Evolutionary conservation across 2,113 vertebrate genomes (phyloP), one percentile per base, ranked within the genome.

Genomic region (Barnardius zonarius): DNA sequence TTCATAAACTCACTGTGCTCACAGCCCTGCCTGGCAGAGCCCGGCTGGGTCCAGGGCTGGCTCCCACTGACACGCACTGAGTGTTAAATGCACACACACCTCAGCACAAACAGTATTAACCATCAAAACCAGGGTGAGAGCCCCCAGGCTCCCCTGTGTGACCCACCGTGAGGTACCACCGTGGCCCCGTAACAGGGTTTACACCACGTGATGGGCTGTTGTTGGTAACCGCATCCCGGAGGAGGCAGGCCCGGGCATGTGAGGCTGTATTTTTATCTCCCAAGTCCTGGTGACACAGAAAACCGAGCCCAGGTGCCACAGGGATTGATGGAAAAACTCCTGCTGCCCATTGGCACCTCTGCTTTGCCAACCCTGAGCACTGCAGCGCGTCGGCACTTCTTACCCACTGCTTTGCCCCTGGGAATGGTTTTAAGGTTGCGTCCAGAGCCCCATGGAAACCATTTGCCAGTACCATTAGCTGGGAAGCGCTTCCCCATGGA

Each of bases 261-360:
- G 93, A 86, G 92, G n/a, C 41, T 77, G 70, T 97, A 96, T 97
- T 97, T 97, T 97, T 96, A 97, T 88, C 95, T 93, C 79, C 3
- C 8, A 64, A 37, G 10, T 89, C 84, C 84, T 63, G 82, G 23
- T 67, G 79, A 91, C 85, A 90, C 52, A 75, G 93, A 96, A 96
- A 96, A 91, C 78, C 3, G 15, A 16, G 82, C 51, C 75, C 88
- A 78, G 86, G 86, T 88, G 93, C 59, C 12, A 3, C 67, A n/a
- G 13, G 52, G 59, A 80, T 52, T 0, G 0, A 62, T 77, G 83
- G 86, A 83, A 92, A 90, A 83, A 66, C 54, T 91, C 86, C 74
- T 9, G 17, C 23, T 2, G 14, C n/a, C 64, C 62, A 7, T 51
- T 0, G 0, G 54, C 84, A 92, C 55, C 77, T 64, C 16, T 4